phyloP scores from a whole-genome alignment of 2,797 vertebrate genomes.

The Synaphobranchus kaupii region DNA sequence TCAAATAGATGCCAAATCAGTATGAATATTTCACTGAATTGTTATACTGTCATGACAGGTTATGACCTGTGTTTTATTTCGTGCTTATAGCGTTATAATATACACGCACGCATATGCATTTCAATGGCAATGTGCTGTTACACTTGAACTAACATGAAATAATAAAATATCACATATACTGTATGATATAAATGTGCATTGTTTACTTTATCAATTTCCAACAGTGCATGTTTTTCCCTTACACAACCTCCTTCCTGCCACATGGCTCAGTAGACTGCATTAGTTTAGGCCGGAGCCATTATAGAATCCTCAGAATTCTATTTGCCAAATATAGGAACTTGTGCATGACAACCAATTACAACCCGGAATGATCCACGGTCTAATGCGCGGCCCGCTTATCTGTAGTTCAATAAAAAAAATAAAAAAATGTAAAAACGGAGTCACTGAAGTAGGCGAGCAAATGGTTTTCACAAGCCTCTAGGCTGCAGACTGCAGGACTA shows the following conservation, averaged over 20 bases:
- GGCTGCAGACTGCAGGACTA: neutral
- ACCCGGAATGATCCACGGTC: neutral
- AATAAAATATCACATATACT: neutral
- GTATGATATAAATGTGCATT: neutral
- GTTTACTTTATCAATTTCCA: neutral
- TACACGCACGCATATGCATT: conserved; percentile 60
- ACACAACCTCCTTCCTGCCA: conserved; percentile 51
- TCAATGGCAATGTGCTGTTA: conserved; percentile 11
- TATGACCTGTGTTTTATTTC: too few relatives aligned
- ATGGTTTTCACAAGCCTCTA: neutral
- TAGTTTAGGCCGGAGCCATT: neutral
- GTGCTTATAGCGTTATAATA: neutral
- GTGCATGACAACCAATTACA: conserved; percentile 76
- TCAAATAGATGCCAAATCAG: neutral
- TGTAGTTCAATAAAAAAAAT: conserved; percentile 4
- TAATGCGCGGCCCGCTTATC: neutral
- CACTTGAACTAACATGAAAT: neutral
- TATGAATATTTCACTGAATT: too few relatives aligned
- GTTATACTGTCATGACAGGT: conserved; percentile 17
- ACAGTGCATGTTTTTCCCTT: conserved; percentile 54
- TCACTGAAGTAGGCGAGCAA: neutral
- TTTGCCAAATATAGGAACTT: conserved; percentile 73
- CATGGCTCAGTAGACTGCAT: conserved; percentile 48
- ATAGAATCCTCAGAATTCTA: conserved; percentile 55
- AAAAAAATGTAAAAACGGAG: neutral